Evolutionary conservation across 2,797 vertebrate species (phyloP).

Genomic region (Rallus crepitans): DNA sequence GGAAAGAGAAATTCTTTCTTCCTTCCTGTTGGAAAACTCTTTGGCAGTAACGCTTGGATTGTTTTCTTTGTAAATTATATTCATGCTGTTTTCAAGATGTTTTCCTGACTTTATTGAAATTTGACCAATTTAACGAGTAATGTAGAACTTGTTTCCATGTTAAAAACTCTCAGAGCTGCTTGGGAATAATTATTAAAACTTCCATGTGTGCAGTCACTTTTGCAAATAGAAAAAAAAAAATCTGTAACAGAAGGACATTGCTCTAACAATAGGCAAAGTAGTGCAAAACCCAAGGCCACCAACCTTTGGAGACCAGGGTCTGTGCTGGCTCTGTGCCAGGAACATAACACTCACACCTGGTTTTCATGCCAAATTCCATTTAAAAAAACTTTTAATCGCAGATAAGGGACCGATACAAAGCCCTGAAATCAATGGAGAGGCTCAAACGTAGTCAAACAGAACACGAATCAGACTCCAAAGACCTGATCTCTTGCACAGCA

Average conservation of each 20-base stretch:
- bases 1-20: constrained; percentile 81
- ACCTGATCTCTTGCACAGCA: not conserved
- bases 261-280: constrained; percentile 65
- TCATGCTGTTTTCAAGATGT: constrained; percentile 87
- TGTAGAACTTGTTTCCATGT: constrained; percentile 85
- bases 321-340: not conserved
- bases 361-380: constrained; percentile 40
- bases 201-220: constrained; percentile 78
- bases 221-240: constrained; percentile 12
- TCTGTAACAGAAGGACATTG: constrained; percentile 68
- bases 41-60: constrained; percentile 85
- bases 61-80: constrained; percentile 87
- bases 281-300: constrained; percentile 46
- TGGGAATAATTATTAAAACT: constrained; percentile 83
- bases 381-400: constrained; percentile 15
- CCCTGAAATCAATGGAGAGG: constrained; percentile 1
- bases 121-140: constrained; percentile 83
- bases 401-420: constrained; percentile 51
- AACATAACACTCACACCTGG: constrained; percentile 44
- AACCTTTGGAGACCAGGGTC: not conserved
- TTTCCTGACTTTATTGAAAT: constrained; percentile 85
- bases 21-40: constrained; percentile 85
- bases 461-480: not conserved
- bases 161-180: constrained; percentile 80
- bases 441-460: not conserved